Percentiles rank a stretch among this genome's conserved stretches.
phyloP scores from a whole-genome alignment of 1,140 invertebrate genomes.

The Ips typographus region DNA sequence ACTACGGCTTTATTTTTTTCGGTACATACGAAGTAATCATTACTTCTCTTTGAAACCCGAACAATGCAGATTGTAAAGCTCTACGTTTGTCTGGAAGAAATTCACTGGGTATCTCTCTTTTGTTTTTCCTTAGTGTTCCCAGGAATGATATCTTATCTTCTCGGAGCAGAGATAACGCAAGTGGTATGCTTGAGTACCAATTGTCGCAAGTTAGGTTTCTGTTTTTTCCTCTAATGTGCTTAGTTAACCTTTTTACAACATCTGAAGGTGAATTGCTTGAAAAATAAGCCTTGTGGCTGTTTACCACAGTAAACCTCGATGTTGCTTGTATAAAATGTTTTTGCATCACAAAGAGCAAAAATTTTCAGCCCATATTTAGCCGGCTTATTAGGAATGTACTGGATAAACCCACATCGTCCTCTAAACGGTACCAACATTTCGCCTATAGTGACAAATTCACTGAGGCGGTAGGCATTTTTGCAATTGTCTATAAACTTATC shows the following conservation, averaged over 20 bases:
- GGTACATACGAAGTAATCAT: no score
- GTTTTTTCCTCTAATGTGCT: conserved; percentile 41
- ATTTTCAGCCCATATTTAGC: conserved; percentile 50
- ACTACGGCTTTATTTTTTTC: conserved; percentile 45
- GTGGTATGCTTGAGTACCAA: conserved; percentile 44
- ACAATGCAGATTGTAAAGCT: no score
- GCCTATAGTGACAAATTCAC: conserved; percentile 50
- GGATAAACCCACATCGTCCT: conserved; percentile 51
- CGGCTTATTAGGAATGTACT: conserved; percentile 51
- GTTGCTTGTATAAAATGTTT: conserved; percentile 42
- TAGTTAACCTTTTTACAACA: conserved; percentile 43
- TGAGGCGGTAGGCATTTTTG: conserved; percentile 46
- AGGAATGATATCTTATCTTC: conserved; percentile 42
- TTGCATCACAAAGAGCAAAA: conserved; percentile 39
- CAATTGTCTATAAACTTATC: conserved; percentile 48
- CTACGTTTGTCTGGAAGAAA: no score
- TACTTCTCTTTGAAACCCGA: no score
- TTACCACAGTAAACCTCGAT: conserved; percentile 43
- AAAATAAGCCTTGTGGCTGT: conserved; percentile 41
- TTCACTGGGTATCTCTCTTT: conserved; percentile 35
- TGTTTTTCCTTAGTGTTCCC: conserved; percentile 43
- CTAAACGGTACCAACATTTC: conserved; percentile 52
- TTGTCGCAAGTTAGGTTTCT: conserved; percentile 49
- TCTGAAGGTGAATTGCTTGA: conserved; percentile 33
- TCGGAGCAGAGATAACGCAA: conserved; percentile 34